Base-by-base conservation (phyloP, 2,113 vertebrate species). In the Saccopteryx leptura region DNA sequence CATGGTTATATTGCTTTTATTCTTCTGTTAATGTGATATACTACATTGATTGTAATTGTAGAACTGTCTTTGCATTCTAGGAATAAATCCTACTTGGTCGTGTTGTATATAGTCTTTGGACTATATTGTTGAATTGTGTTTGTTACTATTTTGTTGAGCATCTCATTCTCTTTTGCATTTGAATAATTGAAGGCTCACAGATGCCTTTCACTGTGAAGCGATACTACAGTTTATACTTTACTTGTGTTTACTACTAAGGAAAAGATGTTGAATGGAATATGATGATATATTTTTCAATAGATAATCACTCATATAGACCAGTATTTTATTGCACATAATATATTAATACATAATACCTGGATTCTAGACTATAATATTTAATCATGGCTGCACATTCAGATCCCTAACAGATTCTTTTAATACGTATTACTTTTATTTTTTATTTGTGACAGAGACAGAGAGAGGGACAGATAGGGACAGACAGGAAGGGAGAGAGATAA, bases 91-190 rank as follows among this genome's bases (percentile, higher is more conserved):
- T 21, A 46, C 2, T 75, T 78, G 14, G 23, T 92, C 13, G 39
- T 2, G 5, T 31, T 69, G 1, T 76, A 11, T 76, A 11, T 86
- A 48, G 46, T 83, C 48, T 21, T 71, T 82, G 31, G 63, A 87
- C 33, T 65, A 17, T 76, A 26, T 33, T 81, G 9, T 61, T 93
- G 14, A 96, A 19, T 65, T 87, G 5, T 50, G 2, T 90, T 87
- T 88, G 48, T 11, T 76, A n/a, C 12, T 79, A 75, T 58, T 85
- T 95, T 56, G 18, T 87, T 82, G 23, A 71, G 23, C 80, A 56
- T 91, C n/a, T 92, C 50, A 90, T 8, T 93, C 10, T 48, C n/a
- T 84, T 91, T 69, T 85, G 65, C 83, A 52, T 31, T 26, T 91
- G 56, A 33, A 50, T 82, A 46, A 86, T 17, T 82, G n/a, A 87